Percentiles rank a stretch among this genome's conserved stretches.
Conservation (phyloP, 2,888 invertebrate species). For the Ceriagrion tenellum region DNA sequence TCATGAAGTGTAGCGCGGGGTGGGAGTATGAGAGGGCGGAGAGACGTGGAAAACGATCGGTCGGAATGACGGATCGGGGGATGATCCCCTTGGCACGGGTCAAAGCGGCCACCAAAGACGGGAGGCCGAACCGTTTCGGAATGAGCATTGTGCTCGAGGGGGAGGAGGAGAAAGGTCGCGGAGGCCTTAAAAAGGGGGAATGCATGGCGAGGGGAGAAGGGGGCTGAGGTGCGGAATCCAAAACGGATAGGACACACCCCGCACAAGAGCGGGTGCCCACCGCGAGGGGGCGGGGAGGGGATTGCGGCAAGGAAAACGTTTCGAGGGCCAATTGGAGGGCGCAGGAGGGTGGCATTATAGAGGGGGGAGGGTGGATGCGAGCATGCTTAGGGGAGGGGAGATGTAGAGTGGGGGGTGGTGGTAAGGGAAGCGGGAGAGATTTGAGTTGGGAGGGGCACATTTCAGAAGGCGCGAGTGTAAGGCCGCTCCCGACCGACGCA, state of each 20-base stretch:
- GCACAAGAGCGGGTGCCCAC: background rate
- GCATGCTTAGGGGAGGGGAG: background rate
- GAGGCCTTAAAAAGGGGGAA: background rate
- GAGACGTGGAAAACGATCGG: background rate
- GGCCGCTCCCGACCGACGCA: slow-evolving; percentile 62
- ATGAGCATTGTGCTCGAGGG: background rate
- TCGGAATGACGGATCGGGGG: background rate
- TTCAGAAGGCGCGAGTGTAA: slow-evolving; percentile 59
- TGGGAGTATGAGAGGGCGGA: background rate
- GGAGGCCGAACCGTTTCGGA: background rate
- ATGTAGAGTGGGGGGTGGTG: background rate
- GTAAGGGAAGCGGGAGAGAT: background rate
- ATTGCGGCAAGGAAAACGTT: slow-evolving; percentile 14
- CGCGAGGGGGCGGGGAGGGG: background rate
- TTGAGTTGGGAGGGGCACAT: background rate
- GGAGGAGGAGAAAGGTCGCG: background rate
- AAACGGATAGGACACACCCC: background rate
- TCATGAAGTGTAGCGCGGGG: background rate
- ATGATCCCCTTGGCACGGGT: background rate
- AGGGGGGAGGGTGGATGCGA: background rate
- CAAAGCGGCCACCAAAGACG: background rate
- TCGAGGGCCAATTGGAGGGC: background rate
- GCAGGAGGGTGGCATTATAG: background rate
- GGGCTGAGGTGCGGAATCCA: background rate
- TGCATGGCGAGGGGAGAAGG: background rate